phyloP scores from a whole-genome alignment of 2,113 vertebrate genomes.

The Centropristis striata region DNA sequence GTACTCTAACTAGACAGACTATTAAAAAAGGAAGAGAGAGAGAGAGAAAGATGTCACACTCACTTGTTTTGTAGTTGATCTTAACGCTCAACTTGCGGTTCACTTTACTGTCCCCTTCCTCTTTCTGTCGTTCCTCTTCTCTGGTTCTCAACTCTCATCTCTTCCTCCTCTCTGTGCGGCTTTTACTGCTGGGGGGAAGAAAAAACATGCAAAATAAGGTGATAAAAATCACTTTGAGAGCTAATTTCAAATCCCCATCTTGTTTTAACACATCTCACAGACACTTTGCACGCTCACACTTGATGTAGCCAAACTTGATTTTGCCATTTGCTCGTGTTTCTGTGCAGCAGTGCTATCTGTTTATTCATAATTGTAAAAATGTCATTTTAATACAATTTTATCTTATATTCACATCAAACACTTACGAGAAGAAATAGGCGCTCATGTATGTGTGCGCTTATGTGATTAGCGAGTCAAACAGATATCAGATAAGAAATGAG shows the following conservation, averaged over 20 bases:
- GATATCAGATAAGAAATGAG: background rate
- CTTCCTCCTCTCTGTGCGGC: conserved; percentile 38
- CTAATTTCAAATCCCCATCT: background rate
- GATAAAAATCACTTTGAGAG: conserved; percentile 18
- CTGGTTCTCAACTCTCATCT: conserved; percentile 36
- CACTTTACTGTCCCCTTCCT: conserved; percentile 42
- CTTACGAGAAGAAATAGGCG: background rate
- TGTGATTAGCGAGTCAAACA: background rate
- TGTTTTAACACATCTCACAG: background rate
- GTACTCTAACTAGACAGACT: background rate
- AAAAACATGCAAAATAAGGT: conserved; percentile 39
- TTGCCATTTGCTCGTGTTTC: background rate
- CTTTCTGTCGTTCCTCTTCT: conserved; percentile 63
- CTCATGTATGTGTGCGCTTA: background rate
- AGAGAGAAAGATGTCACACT: conserved; percentile 7
- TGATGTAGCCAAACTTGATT: conserved; percentile 1
- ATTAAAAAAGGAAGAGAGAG: conserved; percentile 4
- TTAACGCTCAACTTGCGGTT: conserved; percentile 37
- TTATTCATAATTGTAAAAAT: background rate
- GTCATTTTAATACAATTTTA: background rate
- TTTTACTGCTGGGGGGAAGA: conserved; percentile 16
- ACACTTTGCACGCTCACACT: background rate
- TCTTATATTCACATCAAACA: background rate
- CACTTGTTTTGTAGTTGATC: conserved; percentile 14
- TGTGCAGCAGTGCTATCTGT: no score